A percentile compares a stretch with the other conserved stretches of the same genome.
Conservation (phyloP, 2,888 invertebrate species). For the Eudasyphora cyanicolor region DNA sequence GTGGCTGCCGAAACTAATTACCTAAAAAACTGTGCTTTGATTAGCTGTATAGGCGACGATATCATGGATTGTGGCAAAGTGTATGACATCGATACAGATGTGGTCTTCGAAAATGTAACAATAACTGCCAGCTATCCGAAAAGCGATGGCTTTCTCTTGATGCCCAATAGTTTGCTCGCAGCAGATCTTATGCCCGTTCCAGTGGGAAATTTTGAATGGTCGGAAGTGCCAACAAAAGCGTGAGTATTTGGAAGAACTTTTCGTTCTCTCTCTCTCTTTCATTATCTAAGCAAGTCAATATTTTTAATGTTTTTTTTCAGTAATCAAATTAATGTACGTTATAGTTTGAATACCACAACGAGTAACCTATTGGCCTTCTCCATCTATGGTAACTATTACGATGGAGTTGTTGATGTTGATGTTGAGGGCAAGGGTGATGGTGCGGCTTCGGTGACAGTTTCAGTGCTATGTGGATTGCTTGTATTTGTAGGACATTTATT, state of each 20-base stretch:
- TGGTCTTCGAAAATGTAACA: conserved; percentile 68
- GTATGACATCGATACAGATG: conserved; percentile 48
- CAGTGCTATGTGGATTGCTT: background rate
- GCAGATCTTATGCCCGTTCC: conserved; percentile 71
- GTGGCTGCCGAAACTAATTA: conserved; percentile 77
- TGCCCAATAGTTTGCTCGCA: conserved; percentile 71
- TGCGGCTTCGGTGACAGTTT: conserved; percentile 1
- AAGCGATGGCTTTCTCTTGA: conserved; percentile 67
- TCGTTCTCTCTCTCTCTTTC: no score
- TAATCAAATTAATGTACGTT: conserved; percentile 59
- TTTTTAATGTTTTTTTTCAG: conserved; percentile 22
- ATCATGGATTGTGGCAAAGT: conserved; percentile 72
- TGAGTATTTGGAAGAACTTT: conserved; percentile 43
- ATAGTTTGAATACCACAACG: conserved; percentile 61
- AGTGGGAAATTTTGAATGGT: conserved; percentile 71
- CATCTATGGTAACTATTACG: conserved; percentile 75
- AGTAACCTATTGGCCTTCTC: conserved; percentile 72
- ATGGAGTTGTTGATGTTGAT: conserved; percentile 44
- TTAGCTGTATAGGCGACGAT: conserved; percentile 77
- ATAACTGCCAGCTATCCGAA: conserved; percentile 70
- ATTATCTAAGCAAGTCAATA: background rate
- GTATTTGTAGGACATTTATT: background rate
- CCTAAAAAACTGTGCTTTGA: conserved; percentile 80
- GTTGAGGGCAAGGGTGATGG: conserved; percentile 21
- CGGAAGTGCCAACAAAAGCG: conserved; percentile 49